Base-by-base conservation (phyloP, 2,797 vertebrate genomes). In the Danionella dracula region DNA sequence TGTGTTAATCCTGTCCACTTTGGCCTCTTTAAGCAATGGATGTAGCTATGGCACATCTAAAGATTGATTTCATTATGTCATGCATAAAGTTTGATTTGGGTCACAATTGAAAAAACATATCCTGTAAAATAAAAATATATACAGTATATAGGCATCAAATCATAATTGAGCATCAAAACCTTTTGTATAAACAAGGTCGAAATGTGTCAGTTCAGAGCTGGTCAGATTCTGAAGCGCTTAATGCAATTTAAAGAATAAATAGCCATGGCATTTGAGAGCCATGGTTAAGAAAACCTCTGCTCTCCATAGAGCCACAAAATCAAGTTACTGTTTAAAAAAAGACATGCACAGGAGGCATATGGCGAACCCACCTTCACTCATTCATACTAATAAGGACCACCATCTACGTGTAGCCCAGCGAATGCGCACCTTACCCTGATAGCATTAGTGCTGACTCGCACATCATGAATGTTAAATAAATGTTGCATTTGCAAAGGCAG, bases 401-500 rank as follows among this genome's bases (percentile, higher is more conserved):
- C 45, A 20, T 15, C 40, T 59, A 55, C 44, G 8, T 50, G 42
- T 67, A 42, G 53, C 34, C 17, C 21, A 4, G 29, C 27, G 35
- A 44, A 48, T 23, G 40, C 51, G 42, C 58, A 8, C 55, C 44
- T 34, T 10, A 63, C 40, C 49, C 7, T 69, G 60, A 69, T 69
- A 49, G 38, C 66, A 73, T 69, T 67, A 65, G 64, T 6, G 21
- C 63, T 49, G 68, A n/a, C 48, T 38, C 8, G 54, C 20, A 17
- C 21, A 9, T 57, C 8, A 40, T 51, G 45, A 54, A 71, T 5
- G 45, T 76, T 78, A 78, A 82, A 82, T 83, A 84, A 84, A 76
- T 53, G 76, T 76, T 79, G 72, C 81, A 78, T 83, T 84, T 81
- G 76, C 17, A 5, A 65, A 66, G 62, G 75, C 84, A 81, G 75